These are phyloP conservation scores for Periophthalmus modestus DNA, from an alignment of 2,113 vertebrate genomes.

Conservation along the genomic window DNA sequence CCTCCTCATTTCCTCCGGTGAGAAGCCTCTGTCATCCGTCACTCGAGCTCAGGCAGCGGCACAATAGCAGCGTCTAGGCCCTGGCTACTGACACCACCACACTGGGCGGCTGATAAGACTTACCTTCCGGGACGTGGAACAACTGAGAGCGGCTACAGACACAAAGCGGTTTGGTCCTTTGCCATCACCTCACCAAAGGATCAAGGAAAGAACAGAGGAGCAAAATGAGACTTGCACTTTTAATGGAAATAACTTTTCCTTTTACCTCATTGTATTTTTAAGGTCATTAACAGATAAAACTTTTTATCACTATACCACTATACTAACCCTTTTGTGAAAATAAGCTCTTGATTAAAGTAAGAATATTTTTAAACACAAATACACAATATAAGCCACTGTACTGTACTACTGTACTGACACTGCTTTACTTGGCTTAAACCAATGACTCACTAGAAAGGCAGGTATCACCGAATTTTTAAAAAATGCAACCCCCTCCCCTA, in stretches of 20 bases:
- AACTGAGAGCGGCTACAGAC: constrained; percentile 61
- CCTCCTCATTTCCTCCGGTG: constrained; percentile 75
- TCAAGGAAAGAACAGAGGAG: constrained; percentile 37
- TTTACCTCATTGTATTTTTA: constrained; percentile 16
- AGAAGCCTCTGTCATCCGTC: constrained; percentile 78
- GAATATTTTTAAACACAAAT: neutral
- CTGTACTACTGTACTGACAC: no score
- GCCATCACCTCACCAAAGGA: constrained; percentile 51
- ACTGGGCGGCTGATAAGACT: constrained; percentile 78
- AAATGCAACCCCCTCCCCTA: no score
- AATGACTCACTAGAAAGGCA: no score
- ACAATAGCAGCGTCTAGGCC: constrained; percentile 75
- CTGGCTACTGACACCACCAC: constrained; percentile 73
- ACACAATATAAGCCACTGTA: no score
- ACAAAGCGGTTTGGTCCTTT: constrained; percentile 61
- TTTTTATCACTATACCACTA: neutral
- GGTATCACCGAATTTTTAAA: no score
- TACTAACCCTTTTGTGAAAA: neutral
- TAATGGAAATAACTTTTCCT: constrained; percentile 1
- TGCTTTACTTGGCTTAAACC: no score
- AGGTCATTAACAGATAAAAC: constrained; percentile 1
- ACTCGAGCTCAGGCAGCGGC: constrained; percentile 73
- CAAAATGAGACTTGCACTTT: constrained; percentile 7
- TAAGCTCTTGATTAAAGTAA: neutral
- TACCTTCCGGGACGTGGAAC: constrained; percentile 73